Percentiles rank a stretch among this genome's conserved stretches.
Evolutionary conservation across 2,888 invertebrate genomes (phyloP).

Genomic region (Seladonia tumulorum): DNA sequence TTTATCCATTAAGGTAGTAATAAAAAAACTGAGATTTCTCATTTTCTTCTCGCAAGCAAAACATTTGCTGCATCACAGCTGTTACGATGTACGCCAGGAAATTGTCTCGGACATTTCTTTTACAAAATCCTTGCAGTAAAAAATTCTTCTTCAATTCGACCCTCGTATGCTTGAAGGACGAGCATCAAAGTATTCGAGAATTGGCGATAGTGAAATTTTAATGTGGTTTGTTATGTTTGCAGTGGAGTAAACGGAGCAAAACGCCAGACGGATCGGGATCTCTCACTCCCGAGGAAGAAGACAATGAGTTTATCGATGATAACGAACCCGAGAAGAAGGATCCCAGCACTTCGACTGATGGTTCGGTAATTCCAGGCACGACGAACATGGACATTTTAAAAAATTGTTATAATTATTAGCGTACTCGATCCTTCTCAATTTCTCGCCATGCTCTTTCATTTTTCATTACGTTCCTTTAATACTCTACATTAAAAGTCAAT

Average conservation of each 20-base stretch:
- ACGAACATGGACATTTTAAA: constrained; percentile 74
- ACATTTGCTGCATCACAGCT: too few relatives aligned
- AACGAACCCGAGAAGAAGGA: constrained; percentile 48
- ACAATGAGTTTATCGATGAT: constrained; percentile 45
- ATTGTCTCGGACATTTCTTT: too few relatives aligned
- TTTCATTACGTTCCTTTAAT: neutral
- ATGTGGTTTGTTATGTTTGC: constrained; percentile 30
- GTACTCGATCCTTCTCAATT: neutral
- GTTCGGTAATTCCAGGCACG: constrained; percentile 74
- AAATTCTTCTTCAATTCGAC: too few relatives aligned
- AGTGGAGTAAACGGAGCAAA: constrained; percentile 80
- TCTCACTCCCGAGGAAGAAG: constrained; percentile 59
- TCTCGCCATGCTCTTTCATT: neutral
- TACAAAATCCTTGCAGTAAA: too few relatives aligned
- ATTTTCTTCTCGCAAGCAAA: too few relatives aligned
- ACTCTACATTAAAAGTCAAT: neutral
- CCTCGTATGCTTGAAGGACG: too few relatives aligned
- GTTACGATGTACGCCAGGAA: too few relatives aligned
- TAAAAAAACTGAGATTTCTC: too few relatives aligned
- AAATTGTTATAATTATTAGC: neutral
- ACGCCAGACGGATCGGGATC: constrained; percentile 76
- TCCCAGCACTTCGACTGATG: constrained; percentile 47
- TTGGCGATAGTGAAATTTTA: neutral
- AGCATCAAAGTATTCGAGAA: neutral
- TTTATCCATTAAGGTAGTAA: too few relatives aligned